Conservation (phyloP, 2,797 vertebrate genomes). For the Xyrichtys novacula region DNA sequence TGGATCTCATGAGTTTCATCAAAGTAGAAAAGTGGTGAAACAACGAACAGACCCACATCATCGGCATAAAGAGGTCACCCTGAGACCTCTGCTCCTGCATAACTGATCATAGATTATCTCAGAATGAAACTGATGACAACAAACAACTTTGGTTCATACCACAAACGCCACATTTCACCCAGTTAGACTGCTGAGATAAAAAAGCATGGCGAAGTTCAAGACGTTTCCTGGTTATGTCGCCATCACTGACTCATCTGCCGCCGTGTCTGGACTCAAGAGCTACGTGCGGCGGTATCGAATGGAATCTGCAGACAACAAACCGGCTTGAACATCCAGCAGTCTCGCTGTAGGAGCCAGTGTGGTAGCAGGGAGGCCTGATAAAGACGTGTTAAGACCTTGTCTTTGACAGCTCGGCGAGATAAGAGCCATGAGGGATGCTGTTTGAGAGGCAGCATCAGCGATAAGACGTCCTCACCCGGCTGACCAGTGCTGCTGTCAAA, state of each 20-base stretch:
- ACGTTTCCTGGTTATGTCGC: slow-evolving; percentile 2
- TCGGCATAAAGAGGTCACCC: background rate
- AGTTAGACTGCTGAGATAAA: background rate
- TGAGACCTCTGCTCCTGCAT: background rate
- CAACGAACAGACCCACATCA: background rate
- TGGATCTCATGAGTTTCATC: too few species aligned
- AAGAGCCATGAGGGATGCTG: slow-evolving; percentile 44
- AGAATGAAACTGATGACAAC: background rate
- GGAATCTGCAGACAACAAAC: slow-evolving; percentile 47
- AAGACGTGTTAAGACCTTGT: slow-evolving; percentile 64
- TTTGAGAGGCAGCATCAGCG: slow-evolving; percentile 25
- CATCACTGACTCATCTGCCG: slow-evolving; percentile 27
- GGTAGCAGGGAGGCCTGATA: slow-evolving; percentile 56
- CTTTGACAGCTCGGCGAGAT: slow-evolving; percentile 65
- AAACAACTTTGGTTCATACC: background rate
- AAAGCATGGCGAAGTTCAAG: background rate
- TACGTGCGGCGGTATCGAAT: slow-evolving; percentile 4
- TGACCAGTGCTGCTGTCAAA: background rate
- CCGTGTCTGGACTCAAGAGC: slow-evolving; percentile 32
- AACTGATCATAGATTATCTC: too few species aligned
- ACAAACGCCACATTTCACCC: background rate
- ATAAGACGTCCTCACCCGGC: slow-evolving; percentile 45
- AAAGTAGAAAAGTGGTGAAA: too few species aligned
- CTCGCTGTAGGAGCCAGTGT: slow-evolving; percentile 52
- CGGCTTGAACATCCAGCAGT: slow-evolving; percentile 15